Base-by-base conservation (phyloP, 2,113 vertebrate species). In the Urocolius indicus region DNA sequence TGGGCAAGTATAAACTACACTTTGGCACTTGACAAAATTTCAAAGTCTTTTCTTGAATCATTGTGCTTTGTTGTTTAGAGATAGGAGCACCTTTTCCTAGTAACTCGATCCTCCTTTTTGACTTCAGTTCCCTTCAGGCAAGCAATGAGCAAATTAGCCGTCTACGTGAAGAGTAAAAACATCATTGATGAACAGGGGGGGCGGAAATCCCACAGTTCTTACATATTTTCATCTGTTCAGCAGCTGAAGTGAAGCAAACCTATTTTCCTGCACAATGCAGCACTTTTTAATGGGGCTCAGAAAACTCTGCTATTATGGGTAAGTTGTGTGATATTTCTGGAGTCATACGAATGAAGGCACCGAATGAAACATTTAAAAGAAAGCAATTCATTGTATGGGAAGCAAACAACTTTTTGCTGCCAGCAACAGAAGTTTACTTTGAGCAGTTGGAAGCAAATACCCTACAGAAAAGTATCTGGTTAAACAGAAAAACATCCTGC, bases 71-170 rank as follows among this genome's bases (percentile, higher is more conserved):
- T 85, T 96, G 91, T 96, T 96, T 74, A 93, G 79, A 96, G 91
- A 96, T 69, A 96, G 67, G 14, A 97, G 73, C 87, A 96, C 46
- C 62, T 97, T 96, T 80, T 92, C 71, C 89, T 94, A 82, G 87
- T 74, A 96, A 97, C 81, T 88, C 10, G 20, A 93, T 84, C 73
- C 77, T 86, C 69, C 66, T 94, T 95, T 97, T 69, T 94, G 24
- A 93, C 84, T 97, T 92, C 66, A 96, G 91, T 91, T 91, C 78
- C 86, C 92, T 96, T 97, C 68, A 88, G 91, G 90, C 78, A 83
- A 96, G 92, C 75, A 96, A 94, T 0, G 3, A 97, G 74, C 84
- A 97, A 96, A 97, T 97, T 86, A 97, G 86, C 73, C 96, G 77
- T 87, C 97, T 95, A 68, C 2, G 73, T 49, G 95, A 77, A 93